Evolutionary conservation across 2,888 invertebrate genomes (phyloP).

Genomic region (Epinotia demarniana): DNA sequence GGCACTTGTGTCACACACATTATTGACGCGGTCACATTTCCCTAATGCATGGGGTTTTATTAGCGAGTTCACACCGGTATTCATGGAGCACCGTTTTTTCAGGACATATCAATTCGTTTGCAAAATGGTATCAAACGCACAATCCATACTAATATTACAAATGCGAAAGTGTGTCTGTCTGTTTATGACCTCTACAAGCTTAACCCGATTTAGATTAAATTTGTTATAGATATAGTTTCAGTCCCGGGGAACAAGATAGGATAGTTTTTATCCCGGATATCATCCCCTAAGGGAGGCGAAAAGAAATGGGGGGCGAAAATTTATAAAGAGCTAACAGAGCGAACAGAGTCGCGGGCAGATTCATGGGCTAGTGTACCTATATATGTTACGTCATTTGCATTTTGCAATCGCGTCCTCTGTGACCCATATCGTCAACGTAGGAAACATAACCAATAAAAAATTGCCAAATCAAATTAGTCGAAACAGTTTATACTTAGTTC

Average conservation of each 20-base stretch:
- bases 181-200: no score
- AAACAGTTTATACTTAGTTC: neutral
- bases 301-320: no score
- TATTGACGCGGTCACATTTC: conserved; percentile 35
- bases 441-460: neutral
- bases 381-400: neutral
- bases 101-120: conserved; percentile 22
- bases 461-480: neutral
- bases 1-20: conserved; percentile 20
- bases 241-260: no score
- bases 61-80: conserved; percentile 30
- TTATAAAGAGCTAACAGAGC: no score
- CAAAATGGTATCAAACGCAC: conserved; percentile 1
- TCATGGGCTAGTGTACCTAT: no score
- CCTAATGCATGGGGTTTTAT: conserved; percentile 35
- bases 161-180: no score
- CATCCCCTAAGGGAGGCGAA: no score
- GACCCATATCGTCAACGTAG: neutral
- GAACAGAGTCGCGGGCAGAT: no score
- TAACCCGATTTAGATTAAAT: no score
- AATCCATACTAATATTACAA: no score
- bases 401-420: conserved; percentile 13
- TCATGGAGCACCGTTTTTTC: conserved; percentile 18
- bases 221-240: no score
- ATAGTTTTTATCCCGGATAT: no score